Base-by-base conservation (phyloP, 2,113 vertebrate species). In the Dromiciops gliroides region DNA sequence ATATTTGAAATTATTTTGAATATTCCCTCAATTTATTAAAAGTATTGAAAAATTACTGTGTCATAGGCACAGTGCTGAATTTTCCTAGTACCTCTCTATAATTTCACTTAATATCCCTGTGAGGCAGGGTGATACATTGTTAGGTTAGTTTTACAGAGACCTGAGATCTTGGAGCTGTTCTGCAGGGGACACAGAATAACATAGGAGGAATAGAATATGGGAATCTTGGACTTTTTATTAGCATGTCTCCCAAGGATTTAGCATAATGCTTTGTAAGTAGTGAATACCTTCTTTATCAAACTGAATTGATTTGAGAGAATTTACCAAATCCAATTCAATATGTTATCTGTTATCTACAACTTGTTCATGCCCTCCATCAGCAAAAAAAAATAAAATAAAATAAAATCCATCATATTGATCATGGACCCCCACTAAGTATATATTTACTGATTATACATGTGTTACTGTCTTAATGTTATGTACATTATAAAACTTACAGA, bases 1-100 rank as follows among this genome's bases (percentile, higher is more conserved):
- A 9, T 95, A 31, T 23, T 96, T 96, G 47, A 95, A 90, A 89
- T 94, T 92, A 50, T 11, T 60, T 50, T 67, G 83, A 92, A 92
- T 92, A 51, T 47, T 44, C 48, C 75, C 51, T 93, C 25, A 91
- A 10, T 94, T 67, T 51, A 91, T 95, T 96, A 31, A 52, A 52
- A 37, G 89, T 95, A 28, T 90, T 96, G 12, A 75, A 75, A 75
- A 83, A 44, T n/a, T 83, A 83, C 19, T 44, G 16, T 75, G 14
- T 14, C 31, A 19, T n/a, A n/a, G 16, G 67, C n/a, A 83, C n/a
- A 83, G n/a, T 44, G 19, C n/a, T 44, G 67, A 7, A 44, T 83
- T 44, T 83, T 44, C 8, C 37, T 11, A 25, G 3, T 89, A 51
- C 10, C 90, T 97, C 16, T 93, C 37, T 8, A 0, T 92, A 11